Conservation (phyloP, 2,113 vertebrate genomes). For the Prionailurus bengalensis region DNA sequence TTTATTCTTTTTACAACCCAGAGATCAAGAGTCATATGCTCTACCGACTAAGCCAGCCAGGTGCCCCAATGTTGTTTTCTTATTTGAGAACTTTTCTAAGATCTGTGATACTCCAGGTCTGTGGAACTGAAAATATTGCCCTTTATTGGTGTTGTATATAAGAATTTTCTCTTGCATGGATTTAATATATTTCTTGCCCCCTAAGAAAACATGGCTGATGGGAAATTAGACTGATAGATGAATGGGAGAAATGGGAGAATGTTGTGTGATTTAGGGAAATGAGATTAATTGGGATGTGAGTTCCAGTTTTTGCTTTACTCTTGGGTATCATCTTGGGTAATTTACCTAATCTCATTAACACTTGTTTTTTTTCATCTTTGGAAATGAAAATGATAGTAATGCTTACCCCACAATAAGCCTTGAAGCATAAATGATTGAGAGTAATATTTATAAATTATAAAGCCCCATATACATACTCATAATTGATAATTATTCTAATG, state of each 20-base stretch:
- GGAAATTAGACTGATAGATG: background rate
- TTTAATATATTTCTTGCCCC: background rate
- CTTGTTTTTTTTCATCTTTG: slow-evolving; percentile 28
- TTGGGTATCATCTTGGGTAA: background rate
- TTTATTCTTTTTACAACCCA: background rate
- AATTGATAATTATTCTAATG: slow-evolving; percentile 10
- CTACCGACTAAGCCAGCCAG: background rate
- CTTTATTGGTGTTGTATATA: background rate
- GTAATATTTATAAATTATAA: slow-evolving; percentile 19
- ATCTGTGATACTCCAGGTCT: background rate
- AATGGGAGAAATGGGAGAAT: background rate
- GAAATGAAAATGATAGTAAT: background rate
- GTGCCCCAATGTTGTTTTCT: background rate
- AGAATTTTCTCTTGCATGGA: background rate
- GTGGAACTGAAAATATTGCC: background rate
- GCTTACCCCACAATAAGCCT: background rate
- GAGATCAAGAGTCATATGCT: background rate
- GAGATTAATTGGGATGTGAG: background rate
- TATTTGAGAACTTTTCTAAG: background rate
- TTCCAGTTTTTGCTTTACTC: slow-evolving; percentile 34
- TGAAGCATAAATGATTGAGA: background rate
- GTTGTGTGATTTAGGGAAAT: background rate
- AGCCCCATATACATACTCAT: background rate
- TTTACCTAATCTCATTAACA: background rate
- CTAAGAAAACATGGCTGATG: background rate